These are phyloP conservation scores for Zaprionus lachaisei DNA, from an alignment of 1,140 invertebrate genomes.

Conservation along the genomic window DNA sequence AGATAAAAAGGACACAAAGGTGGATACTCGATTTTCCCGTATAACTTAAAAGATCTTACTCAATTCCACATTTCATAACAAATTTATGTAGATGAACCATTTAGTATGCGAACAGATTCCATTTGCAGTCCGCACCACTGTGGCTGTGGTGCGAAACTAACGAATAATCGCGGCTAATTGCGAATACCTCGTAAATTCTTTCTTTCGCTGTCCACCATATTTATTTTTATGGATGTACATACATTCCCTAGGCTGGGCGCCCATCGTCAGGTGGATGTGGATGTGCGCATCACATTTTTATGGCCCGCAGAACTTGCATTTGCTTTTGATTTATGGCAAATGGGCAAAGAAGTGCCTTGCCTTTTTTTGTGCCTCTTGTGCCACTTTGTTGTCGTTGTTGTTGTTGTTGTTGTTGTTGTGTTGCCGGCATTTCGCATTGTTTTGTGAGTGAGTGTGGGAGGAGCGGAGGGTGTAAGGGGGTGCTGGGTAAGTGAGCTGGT, in stretches of 20 bases:
- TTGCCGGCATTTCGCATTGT: neutral
- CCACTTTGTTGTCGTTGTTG: neutral
- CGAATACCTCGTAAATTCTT: neutral
- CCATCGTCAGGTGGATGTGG: neutral
- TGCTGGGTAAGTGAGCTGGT: neutral
- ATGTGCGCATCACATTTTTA: slow-evolving; percentile 1
- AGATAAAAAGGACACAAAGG: too few relatives aligned
- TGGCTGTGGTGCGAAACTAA: neutral
- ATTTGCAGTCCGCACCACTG: too few relatives aligned
- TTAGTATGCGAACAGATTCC: too few relatives aligned
- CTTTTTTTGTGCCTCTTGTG: neutral
- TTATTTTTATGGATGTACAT: slow-evolving; percentile 12
- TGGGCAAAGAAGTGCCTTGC: neutral
- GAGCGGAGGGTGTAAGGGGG: neutral
- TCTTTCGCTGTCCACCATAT: neutral
- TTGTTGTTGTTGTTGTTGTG: neutral
- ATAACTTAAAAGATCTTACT: too few relatives aligned
- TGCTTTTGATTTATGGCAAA: slow-evolving; percentile 30
- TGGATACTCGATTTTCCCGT: too few relatives aligned
- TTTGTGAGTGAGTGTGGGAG: neutral
- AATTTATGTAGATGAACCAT: too few relatives aligned
- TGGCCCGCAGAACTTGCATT: slow-evolving; percentile 5
- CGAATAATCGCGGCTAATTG: neutral
- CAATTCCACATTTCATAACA: too few relatives aligned
- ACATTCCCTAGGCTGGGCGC: neutral